Base-by-base conservation (phyloP, 1,140 invertebrate species). In the Agrilus planipennis region DNA sequence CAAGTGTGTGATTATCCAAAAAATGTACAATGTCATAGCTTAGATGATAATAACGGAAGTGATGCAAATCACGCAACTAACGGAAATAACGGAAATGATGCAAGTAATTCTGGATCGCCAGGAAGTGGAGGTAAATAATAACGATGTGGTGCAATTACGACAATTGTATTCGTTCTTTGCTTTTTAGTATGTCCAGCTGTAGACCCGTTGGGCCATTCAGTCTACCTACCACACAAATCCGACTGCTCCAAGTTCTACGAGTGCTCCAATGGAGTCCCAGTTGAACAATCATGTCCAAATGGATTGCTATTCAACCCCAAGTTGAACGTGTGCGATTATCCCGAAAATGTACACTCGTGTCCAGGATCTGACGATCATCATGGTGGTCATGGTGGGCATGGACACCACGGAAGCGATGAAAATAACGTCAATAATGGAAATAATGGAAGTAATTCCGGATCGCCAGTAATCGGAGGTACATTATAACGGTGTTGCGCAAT, bases 181-280 rank as follows among this genome's bases (percentile, higher is more conserved):
- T n/a, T n/a, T n/a, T n/a, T n/a, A n/a, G n/a, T n/a, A n/a, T n/a
- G n/a, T n/a, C n/a, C n/a, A n/a, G n/a, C n/a, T n/a, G n/a, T n/a
- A 27, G 37, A 42, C 28, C 28, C 36, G 7, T 34, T 41, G 15
- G 34, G 30, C 11, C 9, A 36, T 6, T 31, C 34, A 2, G 23
- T 62, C 0, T 54, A 63, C 2, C 43, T 72, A 3, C 65, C 71
- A 0, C 67, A 75, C 38, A 65, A 67, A 25, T 53, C 47, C 0
- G 56, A 70, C 34, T 76, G 73, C 44, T 46, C 50, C 2, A 54
- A 65, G 17, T 79, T 70, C 58, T 77, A 68, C 54, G 62, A 66
- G 45, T 77, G 76, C 42, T 50, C 51, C 17, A 53, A 69, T 27
- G 71, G 72, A 0, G 20, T 53, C 7, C 63, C 69, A 25, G 50